Conservation (phyloP, 2,113 vertebrate species). For the Onychostruthus taczanowskii region DNA sequence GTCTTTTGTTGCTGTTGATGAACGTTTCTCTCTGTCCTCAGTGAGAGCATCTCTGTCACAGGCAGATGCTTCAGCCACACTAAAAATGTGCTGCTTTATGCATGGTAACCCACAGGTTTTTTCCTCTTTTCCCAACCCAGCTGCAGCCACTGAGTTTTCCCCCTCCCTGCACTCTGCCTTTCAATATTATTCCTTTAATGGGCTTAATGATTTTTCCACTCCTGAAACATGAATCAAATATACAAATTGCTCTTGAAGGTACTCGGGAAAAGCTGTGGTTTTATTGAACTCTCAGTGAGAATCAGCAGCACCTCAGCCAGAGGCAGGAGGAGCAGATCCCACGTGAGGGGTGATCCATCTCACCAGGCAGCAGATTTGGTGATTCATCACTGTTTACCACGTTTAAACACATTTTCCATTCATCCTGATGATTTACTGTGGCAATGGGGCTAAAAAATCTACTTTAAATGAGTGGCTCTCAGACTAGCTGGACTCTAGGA, state of each 20-base stretch:
- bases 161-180: not conserved
- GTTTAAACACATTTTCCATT: not conserved
- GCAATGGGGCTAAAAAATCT: not conserved
- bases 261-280: not conserved
- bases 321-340: not conserved
- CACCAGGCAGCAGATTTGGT: not conserved
- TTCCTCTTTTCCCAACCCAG: not conserved
- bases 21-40: conserved; percentile 40
- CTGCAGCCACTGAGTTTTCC: not conserved
- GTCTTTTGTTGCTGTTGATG: conserved; percentile 59
- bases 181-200: not conserved
- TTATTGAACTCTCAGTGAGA: not conserved
- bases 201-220: conserved; percentile 33
- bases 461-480: not conserved
- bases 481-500: not conserved
- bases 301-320: not conserved
- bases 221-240: conserved; percentile 8
- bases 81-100: conserved; percentile 4
- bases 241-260: conserved; percentile 11
- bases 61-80: conserved; percentile 46
- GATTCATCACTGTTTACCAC: not conserved
- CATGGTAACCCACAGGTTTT: not conserved
- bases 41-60: conserved; percentile 50
- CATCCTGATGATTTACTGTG: not conserved
- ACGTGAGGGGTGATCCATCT: not conserved